Conservation (phyloP, 2,888 invertebrate genomes). For the Ypsolopha sequella region DNA sequence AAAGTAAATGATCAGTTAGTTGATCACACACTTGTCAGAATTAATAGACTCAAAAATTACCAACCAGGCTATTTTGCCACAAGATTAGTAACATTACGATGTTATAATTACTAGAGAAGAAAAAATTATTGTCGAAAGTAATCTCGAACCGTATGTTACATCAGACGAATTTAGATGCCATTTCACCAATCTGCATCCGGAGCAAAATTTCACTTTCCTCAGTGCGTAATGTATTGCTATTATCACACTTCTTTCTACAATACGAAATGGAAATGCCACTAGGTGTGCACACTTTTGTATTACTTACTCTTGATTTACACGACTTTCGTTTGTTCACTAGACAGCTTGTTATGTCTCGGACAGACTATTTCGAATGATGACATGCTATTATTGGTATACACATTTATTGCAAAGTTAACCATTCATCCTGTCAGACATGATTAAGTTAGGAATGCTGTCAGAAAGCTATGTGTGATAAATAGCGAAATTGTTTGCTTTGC, state of each 20-base stretch:
- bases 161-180: constrained; percentile 10
- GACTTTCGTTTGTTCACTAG: constrained; percentile 3
- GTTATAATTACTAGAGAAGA: no score
- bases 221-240: constrained; percentile 13
- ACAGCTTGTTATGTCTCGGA: not conserved
- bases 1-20: no score
- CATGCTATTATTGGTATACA: constrained; percentile 2
- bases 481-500: not conserved
- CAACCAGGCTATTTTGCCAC: no score
- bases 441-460: not conserved
- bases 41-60: no score
- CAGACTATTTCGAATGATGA: constrained; percentile 4
- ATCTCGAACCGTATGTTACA: not conserved
- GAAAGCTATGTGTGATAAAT: not conserved
- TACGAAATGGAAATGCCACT: constrained; percentile 16
- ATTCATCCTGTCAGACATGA: not conserved
- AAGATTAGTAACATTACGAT: no score
- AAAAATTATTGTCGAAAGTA: not conserved
- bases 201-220: constrained; percentile 30
- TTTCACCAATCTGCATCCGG: constrained; percentile 31
- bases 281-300: constrained; percentile 9
- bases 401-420: not conserved
- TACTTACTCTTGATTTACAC: constrained; percentile 10
- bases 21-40: no score
- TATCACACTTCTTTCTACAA: constrained; percentile 18